Base-by-base conservation (phyloP, 2,113 vertebrate genomes). In the Propithecus coquereli region DNA sequence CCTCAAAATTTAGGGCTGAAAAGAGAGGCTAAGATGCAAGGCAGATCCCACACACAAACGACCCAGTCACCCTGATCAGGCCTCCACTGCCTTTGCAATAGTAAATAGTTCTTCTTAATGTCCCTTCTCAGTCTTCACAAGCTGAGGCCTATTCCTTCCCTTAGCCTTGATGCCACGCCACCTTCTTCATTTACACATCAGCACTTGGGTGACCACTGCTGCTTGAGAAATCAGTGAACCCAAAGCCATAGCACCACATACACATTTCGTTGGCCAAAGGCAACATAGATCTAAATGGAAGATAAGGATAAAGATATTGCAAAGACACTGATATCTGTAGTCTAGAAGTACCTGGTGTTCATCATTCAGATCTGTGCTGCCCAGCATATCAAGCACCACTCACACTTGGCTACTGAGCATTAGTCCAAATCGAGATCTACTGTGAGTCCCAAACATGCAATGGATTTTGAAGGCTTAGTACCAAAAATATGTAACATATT, bases 31-130 rank as follows among this genome's bases (percentile, higher is more conserved):
- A 59, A 45, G 5, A 25, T 45, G 20, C 1, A 25, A 94, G 3
- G 4, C 3, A 32, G 22, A 45, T 47, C 0, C 5, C 14, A 12
- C 3, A 52, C 27, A 34, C 0, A 47, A 34, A 52, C 2, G 25
- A n/a, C 2, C 13, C 18, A 2, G 8, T 59, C 0, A 22, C n/a
- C 4, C 3, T 18, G 8, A 47, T 50, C 50, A 34, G 16, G 9
- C 10, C 50, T 32, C 20, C 8, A 3, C 1, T 27, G 6, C 5
- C 11, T 1, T 52, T 40, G 0, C 8, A 23, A 23, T 16, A 45
- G 23, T 11, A 9, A 47, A 65, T 11, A 8, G 12, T 0, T 47
- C 6, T 27, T 43, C 23, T 50, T 17, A 3, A 45, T 52, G 5
- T 80, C 34, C 8, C 7, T 52, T 65, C 4, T 63, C 52, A 32